Base-by-base conservation (phyloP, 1,140 invertebrate species). In the Aphidius gifuensis region DNA sequence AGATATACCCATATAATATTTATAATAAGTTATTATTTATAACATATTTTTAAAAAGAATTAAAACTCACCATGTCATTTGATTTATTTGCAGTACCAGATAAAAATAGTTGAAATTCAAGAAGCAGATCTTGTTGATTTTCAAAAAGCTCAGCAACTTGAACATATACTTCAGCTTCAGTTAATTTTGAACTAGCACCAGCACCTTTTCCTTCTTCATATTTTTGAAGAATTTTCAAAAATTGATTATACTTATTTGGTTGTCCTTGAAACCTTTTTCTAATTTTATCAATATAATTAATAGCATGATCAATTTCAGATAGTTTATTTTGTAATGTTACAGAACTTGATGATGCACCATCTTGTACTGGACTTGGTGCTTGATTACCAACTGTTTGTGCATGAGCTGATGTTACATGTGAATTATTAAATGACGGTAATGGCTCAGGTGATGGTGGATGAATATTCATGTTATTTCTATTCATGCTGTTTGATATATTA, bases 221-320 rank as follows among this genome's bases (percentile, higher is more conserved):
- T 16, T 93, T 96, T 74, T 99, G 96, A 0, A 99, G 83, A 67
- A 99, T 99, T 78, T 98, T 96, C 68, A 99, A 82, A 81, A 99
- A 99, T 69, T 93, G 87, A 82, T 99, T 98, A 80, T 99, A 99
- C 71, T 98, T 97, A 71, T 98, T 96, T 62, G 97, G 97, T 73
- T 98, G 94, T 1, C 92, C 90, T 85, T 96, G 93, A 82, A 98
- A 99, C 53, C 96, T 93, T 80, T 94, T 95, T 88, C 99, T 99
- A 65, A 99, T 99, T 83, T 99, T 99, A 82, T 99, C 99, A 57
- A 99, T 97, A 81, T 99, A 99, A 75, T 97, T 97, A 66, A 99
- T 98, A 46, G 97, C 97, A 82, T 99, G 96, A 82, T 99, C 98
- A 78, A 99, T 99, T 80, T 99, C 96, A 9, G 98, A 96, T 1